Conservation (phyloP, 2,797 vertebrate species). For the Ataeniobius toweri region DNA sequence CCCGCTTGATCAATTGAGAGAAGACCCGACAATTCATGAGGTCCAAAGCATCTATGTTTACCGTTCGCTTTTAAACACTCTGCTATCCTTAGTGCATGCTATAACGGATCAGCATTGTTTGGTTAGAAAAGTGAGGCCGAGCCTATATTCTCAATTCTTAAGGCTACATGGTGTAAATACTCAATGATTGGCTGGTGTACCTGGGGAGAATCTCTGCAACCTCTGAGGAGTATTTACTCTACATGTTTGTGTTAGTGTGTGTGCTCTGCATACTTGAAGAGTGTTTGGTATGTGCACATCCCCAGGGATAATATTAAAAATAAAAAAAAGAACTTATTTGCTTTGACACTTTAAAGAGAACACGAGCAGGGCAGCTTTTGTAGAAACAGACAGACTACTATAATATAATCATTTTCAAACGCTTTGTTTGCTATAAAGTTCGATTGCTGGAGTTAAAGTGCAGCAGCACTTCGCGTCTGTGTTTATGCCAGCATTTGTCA, state of each 20-base stretch:
- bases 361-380: conserved; percentile 33
- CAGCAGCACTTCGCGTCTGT: conserved; percentile 6
- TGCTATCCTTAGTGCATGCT: background rate
- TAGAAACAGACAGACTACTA: conserved; percentile 44
- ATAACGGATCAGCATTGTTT: background rate
- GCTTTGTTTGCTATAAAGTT: conserved; percentile 49
- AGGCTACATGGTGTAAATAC: conserved; percentile 15
- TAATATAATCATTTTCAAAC: conserved; percentile 54
- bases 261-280: conserved; percentile 36
- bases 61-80: background rate
- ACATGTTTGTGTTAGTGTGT: conserved; percentile 7
- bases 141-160: background rate
- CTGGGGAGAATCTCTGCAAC: conserved; percentile 19
- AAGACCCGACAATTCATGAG: background rate
- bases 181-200: conserved; percentile 14
- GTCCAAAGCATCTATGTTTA: background rate
- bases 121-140: background rate
- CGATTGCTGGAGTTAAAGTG: conserved; percentile 39
- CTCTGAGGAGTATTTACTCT: conserved; percentile 21
- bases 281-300: conserved; percentile 46
- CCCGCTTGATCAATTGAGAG: background rate
- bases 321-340: conserved; percentile 58
- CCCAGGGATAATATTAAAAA: conserved; percentile 48
- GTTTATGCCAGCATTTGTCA: conserved; percentile 21
- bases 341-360: conserved; percentile 48